phyloP scores from a whole-genome alignment of 1,140 invertebrate species.

The Sitobion miscanthi region DNA sequence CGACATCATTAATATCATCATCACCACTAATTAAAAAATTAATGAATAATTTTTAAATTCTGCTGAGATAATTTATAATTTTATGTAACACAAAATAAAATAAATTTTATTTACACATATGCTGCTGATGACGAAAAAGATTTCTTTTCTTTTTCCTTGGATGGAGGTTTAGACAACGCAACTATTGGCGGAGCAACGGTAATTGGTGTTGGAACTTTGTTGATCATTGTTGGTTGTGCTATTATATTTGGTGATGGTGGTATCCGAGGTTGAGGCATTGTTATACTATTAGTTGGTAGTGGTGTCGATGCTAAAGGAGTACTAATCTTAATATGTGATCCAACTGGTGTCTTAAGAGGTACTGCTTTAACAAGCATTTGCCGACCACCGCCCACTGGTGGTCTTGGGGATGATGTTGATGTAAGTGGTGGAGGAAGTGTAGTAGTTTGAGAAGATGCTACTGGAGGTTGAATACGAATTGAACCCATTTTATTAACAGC shows the following conservation, averaged over 20 bases:
- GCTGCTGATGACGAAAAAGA: conserved; percentile 59
- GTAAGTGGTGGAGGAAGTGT: conserved; percentile 59
- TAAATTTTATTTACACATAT: conserved; percentile 59
- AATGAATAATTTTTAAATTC: neutral
- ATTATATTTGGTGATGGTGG: conserved; percentile 57
- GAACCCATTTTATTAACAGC: conserved; percentile 50
- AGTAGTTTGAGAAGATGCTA: conserved; percentile 60
- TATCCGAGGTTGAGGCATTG: conserved; percentile 59
- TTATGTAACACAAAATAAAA: neutral
- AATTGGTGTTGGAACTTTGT: conserved; percentile 35
- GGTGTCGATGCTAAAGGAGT: conserved; percentile 8
- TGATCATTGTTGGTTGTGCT: conserved; percentile 60
- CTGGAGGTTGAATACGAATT: conserved; percentile 54
- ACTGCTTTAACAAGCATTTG: conserved; percentile 51
- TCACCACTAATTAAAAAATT: conserved; percentile 70
- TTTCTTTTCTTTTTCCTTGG: conserved; percentile 59
- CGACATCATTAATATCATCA: conserved; percentile 98
- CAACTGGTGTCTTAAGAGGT: conserved; percentile 46
- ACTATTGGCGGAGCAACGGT: conserved; percentile 50
- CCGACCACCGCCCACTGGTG: conserved; percentile 61
- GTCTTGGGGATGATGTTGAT: conserved; percentile 62
- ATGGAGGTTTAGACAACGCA: conserved; percentile 57
- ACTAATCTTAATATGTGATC: conserved; percentile 44
- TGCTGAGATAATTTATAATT: neutral
- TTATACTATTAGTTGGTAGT: conserved; percentile 27